These are phyloP conservation scores for Lutjanus argentimaculatus DNA, from an alignment of 2,797 vertebrate species.

Conservation along the genomic window DNA sequence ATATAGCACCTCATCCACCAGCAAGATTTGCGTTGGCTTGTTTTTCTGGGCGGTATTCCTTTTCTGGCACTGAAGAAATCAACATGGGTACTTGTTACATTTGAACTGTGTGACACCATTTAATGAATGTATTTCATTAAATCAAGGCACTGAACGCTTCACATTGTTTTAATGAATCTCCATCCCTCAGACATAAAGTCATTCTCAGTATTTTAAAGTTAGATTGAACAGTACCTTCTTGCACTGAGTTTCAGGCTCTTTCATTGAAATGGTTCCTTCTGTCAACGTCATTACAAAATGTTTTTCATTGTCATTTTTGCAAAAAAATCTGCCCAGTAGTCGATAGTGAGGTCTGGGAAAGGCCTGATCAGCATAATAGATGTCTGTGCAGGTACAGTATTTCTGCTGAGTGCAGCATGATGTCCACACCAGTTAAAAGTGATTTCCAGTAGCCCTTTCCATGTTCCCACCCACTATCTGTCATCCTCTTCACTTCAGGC, in stretches of 20 bases:
- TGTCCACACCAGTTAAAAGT: conserved; percentile 63
- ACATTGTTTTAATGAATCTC: conserved; percentile 19
- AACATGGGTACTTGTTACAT: not conserved
- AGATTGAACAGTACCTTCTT: not conserved
- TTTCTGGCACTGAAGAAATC: not conserved
- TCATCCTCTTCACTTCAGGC: conserved; percentile 16
- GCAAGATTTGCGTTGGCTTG: not conserved
- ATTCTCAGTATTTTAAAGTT: not conserved
- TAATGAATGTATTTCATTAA: conserved; percentile 1
- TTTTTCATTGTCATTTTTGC: conserved; percentile 45
- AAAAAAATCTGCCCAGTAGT: conserved; percentile 38
- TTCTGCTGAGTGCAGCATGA: conserved; percentile 69
- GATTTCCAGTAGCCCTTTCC: conserved; percentile 44
- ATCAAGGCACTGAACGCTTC: not conserved
- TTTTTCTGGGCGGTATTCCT: not conserved
- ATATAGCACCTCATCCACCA: not conserved
- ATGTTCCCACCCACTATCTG: conserved; percentile 29
- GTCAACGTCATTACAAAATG: conserved; percentile 16
- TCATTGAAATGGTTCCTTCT: conserved; percentile 30
- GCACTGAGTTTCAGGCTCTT: conserved; percentile 2
- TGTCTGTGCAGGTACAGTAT: conserved; percentile 38
- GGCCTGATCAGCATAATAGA: conserved; percentile 58
- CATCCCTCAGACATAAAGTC: not conserved
- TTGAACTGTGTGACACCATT: conserved; percentile 2
- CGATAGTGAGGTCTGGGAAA: conserved; percentile 37